Conservation (phyloP, 2,888 invertebrate species). For the Nymphalis polychloros region DNA sequence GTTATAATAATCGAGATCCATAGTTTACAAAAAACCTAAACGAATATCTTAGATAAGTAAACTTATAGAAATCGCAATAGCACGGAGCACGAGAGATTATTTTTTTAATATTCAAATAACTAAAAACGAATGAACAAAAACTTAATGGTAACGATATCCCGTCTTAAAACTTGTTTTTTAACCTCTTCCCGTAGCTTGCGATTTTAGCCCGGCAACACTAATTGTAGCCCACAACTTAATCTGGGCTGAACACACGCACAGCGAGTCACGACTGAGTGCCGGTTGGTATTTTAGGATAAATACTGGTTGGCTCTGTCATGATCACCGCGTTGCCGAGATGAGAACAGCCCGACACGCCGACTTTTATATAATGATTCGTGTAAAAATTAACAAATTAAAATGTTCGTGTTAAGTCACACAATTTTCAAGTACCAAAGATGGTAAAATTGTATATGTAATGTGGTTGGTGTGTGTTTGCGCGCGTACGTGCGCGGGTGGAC, state of each 20-base stretch:
- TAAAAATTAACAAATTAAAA: neutral
- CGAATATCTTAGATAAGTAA: too few species aligned
- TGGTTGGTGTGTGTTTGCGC: too few species aligned
- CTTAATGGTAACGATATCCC: neutral
- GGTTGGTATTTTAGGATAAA: conserved; percentile 22
- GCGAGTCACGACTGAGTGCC: conserved; percentile 18
- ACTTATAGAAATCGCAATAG: too few species aligned
- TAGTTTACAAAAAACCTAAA: too few species aligned
- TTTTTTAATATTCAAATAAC: too few species aligned
- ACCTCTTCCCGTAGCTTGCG: neutral
- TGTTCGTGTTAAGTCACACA: too few species aligned
- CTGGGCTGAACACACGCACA: neutral
- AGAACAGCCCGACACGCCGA: neutral
- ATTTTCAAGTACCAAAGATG: too few species aligned
- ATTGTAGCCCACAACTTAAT: conserved; percentile 9
- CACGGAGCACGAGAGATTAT: too few species aligned
- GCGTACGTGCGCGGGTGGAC: too few species aligned
- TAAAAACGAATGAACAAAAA: neutral
- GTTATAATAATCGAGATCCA: too few species aligned
- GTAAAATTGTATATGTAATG: too few species aligned
- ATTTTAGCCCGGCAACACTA: conserved; percentile 7
- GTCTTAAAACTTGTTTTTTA: neutral
- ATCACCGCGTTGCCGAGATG: neutral
- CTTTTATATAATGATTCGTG: neutral
- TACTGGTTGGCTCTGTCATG: conserved; percentile 14